Base-by-base conservation (phyloP, 2,797 vertebrate species). In the Acropternis orthonyx region DNA sequence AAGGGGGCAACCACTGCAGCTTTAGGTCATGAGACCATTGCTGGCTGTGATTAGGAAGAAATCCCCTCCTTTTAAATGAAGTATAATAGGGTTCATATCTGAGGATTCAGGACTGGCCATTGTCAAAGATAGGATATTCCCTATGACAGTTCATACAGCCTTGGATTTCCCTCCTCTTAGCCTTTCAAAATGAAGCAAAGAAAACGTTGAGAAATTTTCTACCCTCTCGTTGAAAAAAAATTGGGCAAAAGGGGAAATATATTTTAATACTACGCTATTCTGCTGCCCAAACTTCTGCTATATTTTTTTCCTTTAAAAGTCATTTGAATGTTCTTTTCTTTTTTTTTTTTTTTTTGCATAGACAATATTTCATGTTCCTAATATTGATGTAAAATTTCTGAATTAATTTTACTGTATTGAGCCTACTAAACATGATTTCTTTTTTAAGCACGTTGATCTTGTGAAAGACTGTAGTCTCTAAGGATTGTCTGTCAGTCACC, bases 31-130 rank as follows among this genome's bases (percentile, higher is more conserved):
- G 69, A 96, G 87, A 59, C 24, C 39, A 88, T 95, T 92, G 78
- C 72, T 91, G 72, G 36, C 80, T 96, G 89, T 81, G 92, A 96
- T 96, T 85, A 94, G 65, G 54, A 91, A 78, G 73, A 92, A 83
- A 89, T 89, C 66, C 65, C 81, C 92, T 89, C 78, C 72, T 81
- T 92, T 91, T 72, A 80, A 94, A 96, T 83, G 27, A 77, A 77
- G 28, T 58, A 85, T 77, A 95, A 85, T 41, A 92, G 52, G 2
- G 28, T 52, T 87, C 74, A 44, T 87, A 93, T 36, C 59, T 92
- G 81, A 92, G 51, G 55, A 73, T 76, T 88, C 69, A 55, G 52
- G 23, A 72, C 72, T 62, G 39, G 21, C 27, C 46, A 19, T 81
- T 85, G 75, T 85, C 83, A 91, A 88, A 94, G 54, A 62, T 1